Conservation (phyloP, 2,888 invertebrate species). For the Drosophila helvetica region DNA sequence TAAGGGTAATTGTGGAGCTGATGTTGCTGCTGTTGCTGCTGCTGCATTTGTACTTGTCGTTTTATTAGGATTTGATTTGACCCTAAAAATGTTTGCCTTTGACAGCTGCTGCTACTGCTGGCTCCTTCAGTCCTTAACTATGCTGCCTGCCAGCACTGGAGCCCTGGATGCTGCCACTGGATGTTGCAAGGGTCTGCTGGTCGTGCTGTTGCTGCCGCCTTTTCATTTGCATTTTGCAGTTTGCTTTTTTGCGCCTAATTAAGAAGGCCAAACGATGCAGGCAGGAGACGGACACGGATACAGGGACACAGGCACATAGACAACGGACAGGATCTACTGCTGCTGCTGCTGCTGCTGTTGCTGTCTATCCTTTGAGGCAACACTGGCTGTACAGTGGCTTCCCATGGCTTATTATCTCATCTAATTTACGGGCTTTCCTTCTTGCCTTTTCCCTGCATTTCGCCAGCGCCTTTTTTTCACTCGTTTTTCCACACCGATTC, state of each 20-base stretch:
- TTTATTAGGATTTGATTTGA: conserved; percentile 51
- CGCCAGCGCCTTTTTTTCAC: background rate
- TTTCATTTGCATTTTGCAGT: conserved; percentile 55
- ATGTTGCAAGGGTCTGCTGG: background rate
- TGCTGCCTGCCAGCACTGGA: background rate
- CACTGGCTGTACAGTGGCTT: conserved; percentile 31
- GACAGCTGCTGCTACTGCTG: conserved; percentile 5
- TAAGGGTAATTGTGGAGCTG: background rate
- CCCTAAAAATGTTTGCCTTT: conserved; percentile 39
- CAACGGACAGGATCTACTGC: background rate
- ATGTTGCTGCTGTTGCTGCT: background rate
- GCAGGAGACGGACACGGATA: conserved; percentile 11
- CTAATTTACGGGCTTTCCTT: conserved; percentile 53
- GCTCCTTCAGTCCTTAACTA: conserved; percentile 5
- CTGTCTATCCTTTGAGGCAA: conserved; percentile 15
- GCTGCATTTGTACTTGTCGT: conserved; percentile 3
- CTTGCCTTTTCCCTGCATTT: background rate
- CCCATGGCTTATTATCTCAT: conserved; percentile 59
- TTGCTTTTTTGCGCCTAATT: conserved; percentile 53
- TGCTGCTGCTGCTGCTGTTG: conserved; percentile 1
- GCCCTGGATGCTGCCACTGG: conserved; percentile 5
- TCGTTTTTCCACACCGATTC: conserved; percentile 6
- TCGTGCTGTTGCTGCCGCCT: conserved; percentile 10
- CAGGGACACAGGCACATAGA: background rate
- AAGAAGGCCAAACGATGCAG: conserved; percentile 41